phyloP scores from a whole-genome alignment of 2,113 vertebrate genomes.

The Anseranas semipalmata region DNA sequence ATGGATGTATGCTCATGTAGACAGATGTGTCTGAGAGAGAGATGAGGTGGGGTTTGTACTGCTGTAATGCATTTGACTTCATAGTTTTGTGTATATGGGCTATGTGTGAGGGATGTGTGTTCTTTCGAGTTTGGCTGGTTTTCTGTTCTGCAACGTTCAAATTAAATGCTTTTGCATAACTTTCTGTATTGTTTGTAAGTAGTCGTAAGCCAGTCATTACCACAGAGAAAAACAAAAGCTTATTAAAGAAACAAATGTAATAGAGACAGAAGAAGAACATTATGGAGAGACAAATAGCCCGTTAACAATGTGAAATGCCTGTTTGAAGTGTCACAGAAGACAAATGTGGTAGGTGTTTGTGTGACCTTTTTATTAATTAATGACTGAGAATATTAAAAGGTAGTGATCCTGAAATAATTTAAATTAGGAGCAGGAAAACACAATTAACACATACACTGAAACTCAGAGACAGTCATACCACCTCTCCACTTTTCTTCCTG shows the following conservation, averaged over 20 bases:
- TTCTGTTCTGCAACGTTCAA: background rate
- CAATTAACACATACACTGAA: background rate
- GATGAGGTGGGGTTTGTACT: background rate
- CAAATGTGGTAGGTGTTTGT: background rate
- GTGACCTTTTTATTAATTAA: background rate
- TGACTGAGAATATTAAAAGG: background rate
- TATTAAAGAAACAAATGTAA: background rate
- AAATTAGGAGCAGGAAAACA: background rate
- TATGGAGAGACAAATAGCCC: background rate
- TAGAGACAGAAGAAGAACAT: background rate
- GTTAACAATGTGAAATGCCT: background rate
- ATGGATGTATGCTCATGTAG: background rate
- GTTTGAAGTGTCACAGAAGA: background rate
- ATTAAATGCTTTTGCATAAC: background rate
- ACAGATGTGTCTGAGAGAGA: slow-evolving; percentile 32
- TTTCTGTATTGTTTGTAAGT: background rate
- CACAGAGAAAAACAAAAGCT: slow-evolving; percentile 26
- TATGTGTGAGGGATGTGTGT: slow-evolving; percentile 20
- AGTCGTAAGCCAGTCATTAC: background rate
- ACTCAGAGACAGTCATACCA: background rate
- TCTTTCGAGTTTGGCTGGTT: slow-evolving; percentile 21
- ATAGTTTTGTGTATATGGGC: background rate
- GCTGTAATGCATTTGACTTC: background rate
- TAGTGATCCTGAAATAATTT: background rate
- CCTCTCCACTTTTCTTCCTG: background rate